Base-by-base conservation (phyloP, 1,140 invertebrate genomes). In the Pantala flavescens region DNA sequence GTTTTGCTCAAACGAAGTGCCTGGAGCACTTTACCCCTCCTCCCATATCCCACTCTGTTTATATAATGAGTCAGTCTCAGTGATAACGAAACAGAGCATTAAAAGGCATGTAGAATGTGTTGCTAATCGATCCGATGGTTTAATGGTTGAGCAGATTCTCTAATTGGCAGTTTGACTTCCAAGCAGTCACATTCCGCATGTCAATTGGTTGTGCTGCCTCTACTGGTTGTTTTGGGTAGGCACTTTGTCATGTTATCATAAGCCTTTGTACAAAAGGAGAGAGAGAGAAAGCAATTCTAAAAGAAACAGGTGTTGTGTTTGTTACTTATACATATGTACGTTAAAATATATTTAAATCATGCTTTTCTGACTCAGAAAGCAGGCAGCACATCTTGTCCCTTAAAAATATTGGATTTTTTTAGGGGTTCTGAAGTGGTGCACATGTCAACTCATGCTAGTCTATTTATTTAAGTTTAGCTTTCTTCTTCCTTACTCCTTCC, bases 261-360 rank as follows among this genome's bases (percentile, higher is more conserved):
- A 63, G 49, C 49, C 49, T 63, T 63, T 63, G 49, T 63, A 63
- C 49, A 63, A 63, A 63, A 21, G 49, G 42, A 24, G 23, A 23
- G 71, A 72, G 23, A 72, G 42, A 24, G 71, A 71, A 71, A 24
- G 24, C 71, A 72, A 72, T 72, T 72, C 71, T 72, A 72, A 72
- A 36, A 72, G 71, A 72, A 24, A 72, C 71, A 72, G 71, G 71
- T 72, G 71, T 72, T 72, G 71, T 72, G 71, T 28, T 72, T 72
- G 42, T 72, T 72, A 71, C 71, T 63, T 63, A 63, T 63, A 63
- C 49, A 63, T 63, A 63, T 63, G 49, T 63, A 63, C 12, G 49
- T 63, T 63, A 63, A 36, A 36, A 63, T 63, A 63, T 63, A 63
- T 63, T 63, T 63, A 63, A 63, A 63, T 63, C 49, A 63, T 63